Base-by-base conservation (phyloP, 1,140 invertebrate genomes). In the Drosophila navojoa region DNA sequence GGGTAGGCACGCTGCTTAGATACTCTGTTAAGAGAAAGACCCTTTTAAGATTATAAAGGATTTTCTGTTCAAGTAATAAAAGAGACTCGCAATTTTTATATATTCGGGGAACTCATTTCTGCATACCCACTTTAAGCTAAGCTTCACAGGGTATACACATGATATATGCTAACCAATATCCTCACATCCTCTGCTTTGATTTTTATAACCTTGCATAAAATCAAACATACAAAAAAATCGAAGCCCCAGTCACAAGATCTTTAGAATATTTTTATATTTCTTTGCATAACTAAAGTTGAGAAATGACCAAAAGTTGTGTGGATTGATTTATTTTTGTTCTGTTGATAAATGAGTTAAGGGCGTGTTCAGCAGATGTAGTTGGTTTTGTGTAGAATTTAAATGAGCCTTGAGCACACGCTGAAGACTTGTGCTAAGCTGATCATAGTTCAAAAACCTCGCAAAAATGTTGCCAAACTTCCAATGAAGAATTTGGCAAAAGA, bases 311-410 rank as follows among this genome's bases (percentile, higher is more conserved):
- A 45, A 16, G 4, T 27, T 45, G n/a, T 22, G 2, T 22, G 19
- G 2, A 2, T 1, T 19, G 1, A 1, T 19, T 19, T 19, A 6
- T 27, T 44, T 19, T 19, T 19, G 2, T 27, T 44, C 13, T 53
- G 38, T 38, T 73, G 70, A 72, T 68, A 68, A 68, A 73, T 73
- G 71, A 42, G 63, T 44, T 42, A 40, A n/a, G 50, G 71, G 71
- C 63, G 64, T 73, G 64, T 61, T 66, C 52, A n/a, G 19, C 45
- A 16, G 22, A 67, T 22, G 22, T 45, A 52, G 35, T 52, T 60
- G 55, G 19, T 13, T 58, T 11, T 58, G 47, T 10, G 13, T 29
- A 1, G 45, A 68, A 55, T 68, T 72, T 47, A 9, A 54, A 67
- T 68, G 54, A 68, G 15, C 55, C 70, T 69, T 69, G 55, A 68